These are phyloP conservation scores for Phrynocephalus versicolor DNA, from an alignment of 2,113 vertebrate genomes.

Conservation along the genomic window DNA sequence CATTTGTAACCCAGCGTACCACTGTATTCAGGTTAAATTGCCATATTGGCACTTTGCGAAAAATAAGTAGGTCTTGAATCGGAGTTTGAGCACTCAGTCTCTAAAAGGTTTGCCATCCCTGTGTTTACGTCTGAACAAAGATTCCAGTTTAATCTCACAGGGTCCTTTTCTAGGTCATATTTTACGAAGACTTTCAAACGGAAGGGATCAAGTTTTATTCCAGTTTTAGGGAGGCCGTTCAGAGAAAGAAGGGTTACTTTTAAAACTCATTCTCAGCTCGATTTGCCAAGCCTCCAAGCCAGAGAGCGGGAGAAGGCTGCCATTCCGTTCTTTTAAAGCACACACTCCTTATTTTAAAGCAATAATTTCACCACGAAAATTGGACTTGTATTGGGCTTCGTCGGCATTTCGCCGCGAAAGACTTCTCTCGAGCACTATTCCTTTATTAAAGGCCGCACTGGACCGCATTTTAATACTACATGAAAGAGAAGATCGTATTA, in stretches of 20 bases:
- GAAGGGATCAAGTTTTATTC: not conserved
- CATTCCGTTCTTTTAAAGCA: slow-evolving; percentile 7
- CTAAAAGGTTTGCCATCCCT: too few species aligned
- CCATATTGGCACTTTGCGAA: too few species aligned
- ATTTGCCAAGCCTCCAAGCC: not conserved
- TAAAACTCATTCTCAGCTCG: not conserved
- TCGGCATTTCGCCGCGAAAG: slow-evolving; percentile 13
- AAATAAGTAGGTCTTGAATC: too few species aligned
- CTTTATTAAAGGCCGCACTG: slow-evolving; percentile 45
- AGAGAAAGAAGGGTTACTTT: too few species aligned
- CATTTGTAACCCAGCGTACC: too few species aligned
- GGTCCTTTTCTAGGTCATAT: not conserved
- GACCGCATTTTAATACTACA: slow-evolving; percentile 39
- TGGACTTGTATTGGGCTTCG: slow-evolving; percentile 15
- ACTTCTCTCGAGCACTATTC: slow-evolving; percentile 45
- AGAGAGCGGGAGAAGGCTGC: not conserved
- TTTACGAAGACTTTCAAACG: not conserved
- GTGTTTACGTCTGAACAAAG: not conserved
- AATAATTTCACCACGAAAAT: slow-evolving; percentile 15
- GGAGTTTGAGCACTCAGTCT: too few species aligned
- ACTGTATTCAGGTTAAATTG: too few species aligned
- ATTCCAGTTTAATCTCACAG: not conserved
- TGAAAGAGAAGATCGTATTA: slow-evolving; percentile 59
- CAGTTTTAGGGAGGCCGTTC: not conserved
- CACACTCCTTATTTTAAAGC: not conserved